Evolutionary conservation across 2,797 vertebrate species (phyloP), one percentile per base, ranked within the genome.

Genomic region (Malacoraja senta): DNA sequence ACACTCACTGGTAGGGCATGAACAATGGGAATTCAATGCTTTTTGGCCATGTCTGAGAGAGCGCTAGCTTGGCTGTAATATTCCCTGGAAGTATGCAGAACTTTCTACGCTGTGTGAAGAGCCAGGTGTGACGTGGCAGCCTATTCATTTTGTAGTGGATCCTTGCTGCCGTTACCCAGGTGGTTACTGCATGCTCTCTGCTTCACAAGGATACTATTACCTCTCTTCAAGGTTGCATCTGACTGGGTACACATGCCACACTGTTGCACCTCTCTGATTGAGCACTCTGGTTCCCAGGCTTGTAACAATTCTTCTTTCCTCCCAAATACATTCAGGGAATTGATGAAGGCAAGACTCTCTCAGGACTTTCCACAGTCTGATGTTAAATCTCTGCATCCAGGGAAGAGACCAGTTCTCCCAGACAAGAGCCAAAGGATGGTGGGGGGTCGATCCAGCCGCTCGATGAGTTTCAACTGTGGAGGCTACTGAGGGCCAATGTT

Each of bases 321-420:
- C 65, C 84, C 26, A 8, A 26, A 15, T 35, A 15, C 94, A 15
- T 72, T 3, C 94, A 97, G 98, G 94, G 97, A 99, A 95, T 97
- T 99, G 84, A 96, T 97, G 95, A 97, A 98, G 94, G 97, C 97
- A 65, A 97, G 98, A 35, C 95, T 96, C 94, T 97, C 97, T 83
- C 97, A 96, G 93, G 94, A 94, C 79, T 97, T 96, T 78, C 96
- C 96, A 0, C 95, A 93, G 32, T 96, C 96, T 93, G 95, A 93
- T 2, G 94, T 88, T 83, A 77, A 88, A 6, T 15, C 83, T 35
- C 76, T 88, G 7, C 86, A 63, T 53, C 94, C 78, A 78, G 95
- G 53, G 79, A 29, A 38, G 10, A 10, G 84, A 0, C 80, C n/a
- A 65, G 21, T 21, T 1, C 53, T 53, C 26, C 95, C 95, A 58